Percentiles rank a stretch among this genome's conserved stretches.
phyloP scores from a whole-genome alignment of 2,113 vertebrate species.

The Forbesichthys agassizii region DNA sequence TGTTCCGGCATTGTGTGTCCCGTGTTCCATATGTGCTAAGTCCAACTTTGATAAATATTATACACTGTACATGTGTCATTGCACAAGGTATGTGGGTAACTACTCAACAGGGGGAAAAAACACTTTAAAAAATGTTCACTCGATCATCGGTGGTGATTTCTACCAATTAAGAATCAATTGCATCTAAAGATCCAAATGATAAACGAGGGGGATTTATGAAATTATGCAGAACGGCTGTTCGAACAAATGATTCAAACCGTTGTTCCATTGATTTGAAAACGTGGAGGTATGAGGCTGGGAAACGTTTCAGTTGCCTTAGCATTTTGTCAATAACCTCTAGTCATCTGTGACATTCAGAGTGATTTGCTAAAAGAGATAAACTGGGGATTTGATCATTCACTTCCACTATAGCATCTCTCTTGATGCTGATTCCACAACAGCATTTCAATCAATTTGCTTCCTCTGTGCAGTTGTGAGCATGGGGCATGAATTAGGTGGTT shows the following conservation, averaged over 20 bases:
- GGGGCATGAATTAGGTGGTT: background rate
- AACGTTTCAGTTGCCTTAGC: constrained; percentile 32
- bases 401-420: background rate
- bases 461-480: background rate
- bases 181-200: constrained; percentile 18
- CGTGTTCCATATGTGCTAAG: too few relatives aligned
- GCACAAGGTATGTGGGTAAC: constrained; percentile 5
- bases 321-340: constrained; percentile 1
- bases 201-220: constrained; percentile 21
- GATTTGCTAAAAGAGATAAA: background rate
- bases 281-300: constrained; percentile 1
- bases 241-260: constrained; percentile 26
- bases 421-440: background rate
- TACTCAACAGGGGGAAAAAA: constrained; percentile 21
- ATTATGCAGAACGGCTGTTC: constrained; percentile 23
- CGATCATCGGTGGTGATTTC: constrained; percentile 35
- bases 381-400: constrained; percentile 3
- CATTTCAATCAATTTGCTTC: background rate
- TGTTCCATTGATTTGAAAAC: constrained; percentile 9
- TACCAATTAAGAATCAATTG: constrained; percentile 28
- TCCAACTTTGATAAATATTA: too few relatives aligned
- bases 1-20: too few relatives aligned
- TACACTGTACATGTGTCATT: too few relatives aligned
- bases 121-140: constrained; percentile 26
- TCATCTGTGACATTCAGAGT: constrained; percentile 2